A percentile compares a stretch with the other conserved stretches of the same genome.
Evolutionary conservation across 1,140 invertebrate species (phyloP).

Genomic region (Neodiprion virginianus): DNA sequence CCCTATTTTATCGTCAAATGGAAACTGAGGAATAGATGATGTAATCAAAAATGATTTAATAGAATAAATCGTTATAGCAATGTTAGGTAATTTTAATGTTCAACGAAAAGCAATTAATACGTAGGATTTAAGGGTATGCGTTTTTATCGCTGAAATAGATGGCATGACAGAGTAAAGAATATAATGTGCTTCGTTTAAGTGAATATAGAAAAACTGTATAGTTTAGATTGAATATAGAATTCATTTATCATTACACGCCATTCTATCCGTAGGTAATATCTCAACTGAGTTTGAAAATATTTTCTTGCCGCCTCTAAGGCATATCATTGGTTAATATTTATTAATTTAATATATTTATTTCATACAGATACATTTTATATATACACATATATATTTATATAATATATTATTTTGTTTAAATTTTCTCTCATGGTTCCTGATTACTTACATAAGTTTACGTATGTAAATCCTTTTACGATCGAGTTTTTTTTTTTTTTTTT

Average conservation of each 20-base stretch:
- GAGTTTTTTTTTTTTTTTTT: no score
- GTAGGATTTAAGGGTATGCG: constrained; percentile 24
- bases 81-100: constrained; percentile 37
- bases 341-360: no score
- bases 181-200: constrained; percentile 20
- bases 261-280: no score
- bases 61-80: constrained; percentile 22
- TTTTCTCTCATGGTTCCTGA: no score
- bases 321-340: no score
- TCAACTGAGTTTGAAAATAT: no score
- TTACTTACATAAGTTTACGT: no score
- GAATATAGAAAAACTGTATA: constrained; percentile 20
- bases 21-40: not conserved
- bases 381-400: no score
- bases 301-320: no score
- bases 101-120: constrained; percentile 47
- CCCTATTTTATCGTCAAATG: constrained; percentile 12
- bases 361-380: no score
- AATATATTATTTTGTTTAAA: no score
- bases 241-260: not conserved
- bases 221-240: constrained; percentile 5
- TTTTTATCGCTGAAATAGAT: not conserved
- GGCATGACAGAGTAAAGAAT: not conserved
- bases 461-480: no score
- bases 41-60: constrained; percentile 2